These are phyloP conservation scores for Cyprinodon variegatus DNA, from an alignment of 2,113 vertebrate species.

Conservation along the genomic window DNA sequence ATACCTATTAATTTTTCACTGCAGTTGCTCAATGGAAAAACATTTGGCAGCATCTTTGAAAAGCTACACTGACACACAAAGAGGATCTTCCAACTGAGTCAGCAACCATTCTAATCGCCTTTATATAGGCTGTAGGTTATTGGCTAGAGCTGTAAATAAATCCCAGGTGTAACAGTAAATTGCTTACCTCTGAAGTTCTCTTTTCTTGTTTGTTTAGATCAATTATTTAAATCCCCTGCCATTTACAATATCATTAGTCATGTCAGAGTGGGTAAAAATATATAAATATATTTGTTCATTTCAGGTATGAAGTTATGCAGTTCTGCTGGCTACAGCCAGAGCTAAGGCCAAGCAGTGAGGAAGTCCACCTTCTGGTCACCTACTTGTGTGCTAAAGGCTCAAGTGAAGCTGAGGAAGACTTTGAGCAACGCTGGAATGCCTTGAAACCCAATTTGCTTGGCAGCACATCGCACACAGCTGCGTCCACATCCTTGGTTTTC, in stretches of 20 bases:
- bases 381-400: slow-evolving; percentile 92
- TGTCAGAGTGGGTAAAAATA: neutral
- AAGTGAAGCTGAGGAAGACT: slow-evolving; percentile 89
- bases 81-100: slow-evolving; percentile 26
- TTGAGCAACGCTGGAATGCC: slow-evolving; percentile 93
- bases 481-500: slow-evolving; percentile 55
- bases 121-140: slow-evolving; percentile 16
- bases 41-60: neutral
- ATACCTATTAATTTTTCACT: slow-evolving; percentile 37
- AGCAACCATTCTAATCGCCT: slow-evolving; percentile 29
- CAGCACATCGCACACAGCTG: slow-evolving; percentile 65
- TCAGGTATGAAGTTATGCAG: slow-evolving; percentile 98
- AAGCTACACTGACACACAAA: slow-evolving; percentile 14
- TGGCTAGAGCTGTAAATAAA: slow-evolving; percentile 12
- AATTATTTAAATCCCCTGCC: neutral
- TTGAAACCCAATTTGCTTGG: slow-evolving; percentile 86
- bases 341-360: slow-evolving; percentile 92
- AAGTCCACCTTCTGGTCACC: slow-evolving; percentile 93
- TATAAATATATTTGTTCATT: neutral
- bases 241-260: neutral
- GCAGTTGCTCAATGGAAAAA: slow-evolving; percentile 32
- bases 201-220: neutral
- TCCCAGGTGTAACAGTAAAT: slow-evolving; percentile 14
- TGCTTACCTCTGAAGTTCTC: slow-evolving; percentile 24
- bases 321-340: slow-evolving; percentile 99